Conservation (phyloP, 2,797 vertebrate species). For the Pseudocheirus occidentalis region DNA sequence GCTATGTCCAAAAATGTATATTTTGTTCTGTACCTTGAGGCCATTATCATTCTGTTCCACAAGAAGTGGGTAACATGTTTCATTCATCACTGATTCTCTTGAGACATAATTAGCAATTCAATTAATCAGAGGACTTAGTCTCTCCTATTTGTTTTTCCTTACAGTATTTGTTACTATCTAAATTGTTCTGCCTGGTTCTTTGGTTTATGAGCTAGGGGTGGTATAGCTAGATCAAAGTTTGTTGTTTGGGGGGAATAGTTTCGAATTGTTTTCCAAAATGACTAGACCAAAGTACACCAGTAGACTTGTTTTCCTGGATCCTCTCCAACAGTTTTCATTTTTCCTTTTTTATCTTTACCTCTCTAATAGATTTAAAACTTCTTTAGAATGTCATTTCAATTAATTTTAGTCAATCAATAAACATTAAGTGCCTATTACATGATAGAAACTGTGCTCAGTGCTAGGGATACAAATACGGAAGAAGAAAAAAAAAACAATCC, state of each 20-base stretch:
- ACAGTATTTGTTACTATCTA: background rate
- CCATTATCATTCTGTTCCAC: background rate
- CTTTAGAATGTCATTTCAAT: background rate
- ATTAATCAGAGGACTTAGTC: background rate
- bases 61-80: background rate
- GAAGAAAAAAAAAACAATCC: background rate
- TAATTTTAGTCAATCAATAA: background rate
- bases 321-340: background rate
- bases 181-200: background rate
- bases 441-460: background rate
- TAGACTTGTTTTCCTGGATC: background rate
- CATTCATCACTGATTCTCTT: background rate
- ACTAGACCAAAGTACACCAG: background rate
- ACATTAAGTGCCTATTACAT: background rate
- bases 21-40: background rate
- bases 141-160: background rate
- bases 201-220: background rate
- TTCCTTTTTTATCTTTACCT: background rate
- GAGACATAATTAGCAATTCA: background rate
- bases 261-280: background rate
- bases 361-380: background rate
- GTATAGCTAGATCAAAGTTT: background rate
- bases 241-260: background rate
- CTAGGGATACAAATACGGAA: background rate
- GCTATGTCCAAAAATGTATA: background rate